phyloP scores from a whole-genome alignment of 2,797 vertebrate genomes.

The Diceros bicornis region DNA sequence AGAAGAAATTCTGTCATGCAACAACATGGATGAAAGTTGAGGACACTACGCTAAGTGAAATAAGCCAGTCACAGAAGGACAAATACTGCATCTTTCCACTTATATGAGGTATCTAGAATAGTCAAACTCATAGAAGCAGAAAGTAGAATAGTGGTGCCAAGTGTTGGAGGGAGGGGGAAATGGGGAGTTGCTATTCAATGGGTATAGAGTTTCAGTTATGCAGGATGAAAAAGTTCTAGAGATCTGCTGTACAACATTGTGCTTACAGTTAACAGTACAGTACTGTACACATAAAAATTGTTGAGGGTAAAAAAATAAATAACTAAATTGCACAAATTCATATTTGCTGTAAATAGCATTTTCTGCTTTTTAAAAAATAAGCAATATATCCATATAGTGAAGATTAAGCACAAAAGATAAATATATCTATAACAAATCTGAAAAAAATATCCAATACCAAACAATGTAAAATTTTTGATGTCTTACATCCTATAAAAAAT shows the following conservation, averaged over 20 bases:
- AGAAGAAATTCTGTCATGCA: neutral
- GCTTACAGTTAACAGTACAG: neutral
- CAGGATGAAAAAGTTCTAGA: slow-evolving; percentile 23
- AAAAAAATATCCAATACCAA: neutral
- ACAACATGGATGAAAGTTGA: neutral
- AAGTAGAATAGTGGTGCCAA: neutral
- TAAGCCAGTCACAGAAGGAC: neutral
- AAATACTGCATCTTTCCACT: neutral
- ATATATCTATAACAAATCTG: slow-evolving; percentile 50
- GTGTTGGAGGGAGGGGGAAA: neutral
- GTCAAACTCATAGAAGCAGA: neutral
- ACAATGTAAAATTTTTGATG: slow-evolving; percentile 7
- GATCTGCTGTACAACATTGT: neutral
- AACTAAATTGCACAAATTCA: neutral
- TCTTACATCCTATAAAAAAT: slow-evolving; percentile 26
- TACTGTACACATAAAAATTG: neutral
- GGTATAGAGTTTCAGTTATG: neutral
- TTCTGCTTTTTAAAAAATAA: slow-evolving; percentile 16
- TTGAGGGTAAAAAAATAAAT: slow-evolving; percentile 16
- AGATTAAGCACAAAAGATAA: slow-evolving; percentile 20
- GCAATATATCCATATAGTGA: neutral
- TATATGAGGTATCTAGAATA: neutral
- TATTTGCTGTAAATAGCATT: neutral
- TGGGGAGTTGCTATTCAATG: neutral
- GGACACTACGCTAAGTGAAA: neutral